Evolutionary conservation across 2,113 vertebrate species (phyloP).

Genomic region (Paraplagusia blochii): DNA sequence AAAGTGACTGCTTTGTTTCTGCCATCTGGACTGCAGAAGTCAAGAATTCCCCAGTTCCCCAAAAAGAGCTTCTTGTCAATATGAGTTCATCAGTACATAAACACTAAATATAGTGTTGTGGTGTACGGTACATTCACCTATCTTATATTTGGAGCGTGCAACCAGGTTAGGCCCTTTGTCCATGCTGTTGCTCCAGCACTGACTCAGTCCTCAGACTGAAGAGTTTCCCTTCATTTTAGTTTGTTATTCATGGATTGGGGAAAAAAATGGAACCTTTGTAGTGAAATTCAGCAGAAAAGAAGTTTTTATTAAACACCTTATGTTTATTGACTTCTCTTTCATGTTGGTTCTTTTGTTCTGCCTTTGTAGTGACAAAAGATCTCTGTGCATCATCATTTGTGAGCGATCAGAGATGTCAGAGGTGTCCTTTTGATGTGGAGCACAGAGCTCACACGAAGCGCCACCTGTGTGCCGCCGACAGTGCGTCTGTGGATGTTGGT

Average conservation of each 20-base stretch:
- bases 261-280: conserved; percentile 84
- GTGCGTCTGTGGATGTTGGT: conserved; percentile 37
- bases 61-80: no score
- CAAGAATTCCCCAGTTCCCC: no score
- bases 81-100: no score
- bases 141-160: conserved; percentile 9
- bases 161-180: neutral
- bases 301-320: conserved; percentile 98
- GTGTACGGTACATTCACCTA: conserved; percentile 11
- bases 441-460: conserved; percentile 86
- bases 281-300: conserved; percentile 85
- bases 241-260: conserved; percentile 78
- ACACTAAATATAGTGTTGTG: no score
- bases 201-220: conserved; percentile 82
- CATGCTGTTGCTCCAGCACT: no score
- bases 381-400: conserved; percentile 96
- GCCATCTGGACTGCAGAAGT: no score
- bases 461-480: conserved; percentile 77
- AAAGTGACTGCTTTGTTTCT: no score
- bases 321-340: conserved; percentile 99
- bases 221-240: conserved; percentile 80
- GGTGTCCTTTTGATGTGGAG: conserved; percentile 98
- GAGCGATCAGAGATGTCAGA: conserved; percentile 98
- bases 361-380: conserved; percentile 99
- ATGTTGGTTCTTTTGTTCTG: conserved; percentile 99